phyloP scores from a whole-genome alignment of 2,888 invertebrate genomes.

The Drosophila histrio region DNA sequence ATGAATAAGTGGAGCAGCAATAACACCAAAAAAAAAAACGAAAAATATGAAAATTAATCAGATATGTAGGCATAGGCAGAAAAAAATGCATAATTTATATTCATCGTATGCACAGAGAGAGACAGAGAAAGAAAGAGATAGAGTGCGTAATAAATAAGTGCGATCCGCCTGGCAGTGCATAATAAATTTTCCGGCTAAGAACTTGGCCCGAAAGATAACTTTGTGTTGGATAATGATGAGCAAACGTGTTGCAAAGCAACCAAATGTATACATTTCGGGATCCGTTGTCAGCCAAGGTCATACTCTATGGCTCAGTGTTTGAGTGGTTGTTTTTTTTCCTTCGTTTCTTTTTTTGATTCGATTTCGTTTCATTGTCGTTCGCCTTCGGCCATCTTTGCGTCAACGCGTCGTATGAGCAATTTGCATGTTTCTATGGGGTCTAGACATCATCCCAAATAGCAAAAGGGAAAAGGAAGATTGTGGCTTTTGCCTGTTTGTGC shows the following conservation, averaged over 20 bases:
- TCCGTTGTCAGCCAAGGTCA: slow-evolving; percentile 35
- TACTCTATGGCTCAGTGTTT: neutral
- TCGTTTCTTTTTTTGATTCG: slow-evolving; percentile 3
- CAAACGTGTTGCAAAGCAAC: slow-evolving; percentile 33
- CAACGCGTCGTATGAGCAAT: slow-evolving; percentile 62
- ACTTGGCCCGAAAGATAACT: slow-evolving; percentile 16
- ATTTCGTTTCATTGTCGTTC: slow-evolving; percentile 21
- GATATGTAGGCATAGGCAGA: slow-evolving; percentile 21
- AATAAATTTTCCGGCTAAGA: slow-evolving; percentile 40
- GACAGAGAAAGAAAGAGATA: neutral
- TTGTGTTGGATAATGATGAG: slow-evolving; percentile 41
- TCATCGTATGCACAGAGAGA: slow-evolving; percentile 31
- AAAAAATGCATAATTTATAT: slow-evolving; percentile 44
- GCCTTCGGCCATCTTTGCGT: slow-evolving; percentile 19
- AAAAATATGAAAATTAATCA: slow-evolving; percentile 54
- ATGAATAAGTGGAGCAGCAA: slow-evolving; percentile 15
- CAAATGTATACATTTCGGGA: slow-evolving; percentile 15
- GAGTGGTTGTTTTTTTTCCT: slow-evolving; percentile 6
- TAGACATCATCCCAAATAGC: slow-evolving; percentile 36
- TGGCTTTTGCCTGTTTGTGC: neutral
- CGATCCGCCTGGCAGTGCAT: slow-evolving; percentile 18
- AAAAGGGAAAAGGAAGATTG: neutral
- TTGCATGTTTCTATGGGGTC: slow-evolving; percentile 49
- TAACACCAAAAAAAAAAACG: slow-evolving; percentile 6
- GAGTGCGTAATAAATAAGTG: slow-evolving; percentile 43